Conservation (phyloP, 2,888 invertebrate genomes). For the Limnephilus rhombicus region DNA sequence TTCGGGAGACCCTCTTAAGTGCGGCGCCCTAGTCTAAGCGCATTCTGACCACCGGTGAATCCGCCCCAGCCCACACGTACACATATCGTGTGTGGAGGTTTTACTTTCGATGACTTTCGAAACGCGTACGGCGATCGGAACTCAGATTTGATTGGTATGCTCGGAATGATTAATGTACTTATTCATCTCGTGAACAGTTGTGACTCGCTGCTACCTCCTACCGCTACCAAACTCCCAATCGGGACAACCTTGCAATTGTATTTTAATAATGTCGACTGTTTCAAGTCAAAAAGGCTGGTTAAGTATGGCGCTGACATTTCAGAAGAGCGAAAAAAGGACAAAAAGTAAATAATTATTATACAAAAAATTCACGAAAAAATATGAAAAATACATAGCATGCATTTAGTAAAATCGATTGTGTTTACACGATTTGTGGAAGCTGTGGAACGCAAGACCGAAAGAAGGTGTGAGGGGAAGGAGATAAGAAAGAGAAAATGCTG, state of each 20-base stretch:
- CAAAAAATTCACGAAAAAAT: too few species aligned
- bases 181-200: not conserved
- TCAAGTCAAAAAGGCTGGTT: not conserved
- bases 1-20: not conserved
- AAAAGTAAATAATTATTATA: too few species aligned
- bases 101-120: constrained; percentile 54
- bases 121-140: constrained; percentile 30
- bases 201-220: not conserved
- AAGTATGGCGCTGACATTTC: too few species aligned
- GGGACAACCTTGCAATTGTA: constrained; percentile 6
- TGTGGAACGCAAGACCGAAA: too few species aligned
- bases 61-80: not conserved
- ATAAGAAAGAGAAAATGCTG: too few species aligned
- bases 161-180: constrained; percentile 38
- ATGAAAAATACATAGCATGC: too few species aligned
- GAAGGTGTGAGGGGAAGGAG: too few species aligned
- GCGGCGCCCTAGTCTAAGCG: not conserved
- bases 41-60: not conserved
- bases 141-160: constrained; percentile 16
- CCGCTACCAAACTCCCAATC: not conserved
- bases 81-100: constrained; percentile 13
- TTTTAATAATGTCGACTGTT: not conserved
- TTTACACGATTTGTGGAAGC: too few species aligned
- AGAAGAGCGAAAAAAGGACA: not conserved
- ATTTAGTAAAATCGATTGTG: too few species aligned